phyloP scores from a whole-genome alignment of 2,888 invertebrate species.

The Rhagonycha fulva region DNA sequence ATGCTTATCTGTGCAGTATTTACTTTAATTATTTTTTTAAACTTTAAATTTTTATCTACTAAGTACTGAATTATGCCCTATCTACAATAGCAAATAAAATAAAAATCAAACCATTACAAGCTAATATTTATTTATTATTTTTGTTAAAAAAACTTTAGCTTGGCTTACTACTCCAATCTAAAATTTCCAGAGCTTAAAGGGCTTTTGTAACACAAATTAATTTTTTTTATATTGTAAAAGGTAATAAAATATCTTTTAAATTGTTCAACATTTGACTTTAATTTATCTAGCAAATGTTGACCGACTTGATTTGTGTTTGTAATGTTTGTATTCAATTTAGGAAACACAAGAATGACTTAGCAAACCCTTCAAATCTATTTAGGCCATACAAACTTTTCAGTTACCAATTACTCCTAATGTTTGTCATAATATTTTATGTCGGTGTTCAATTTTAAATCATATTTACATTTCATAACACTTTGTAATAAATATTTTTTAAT shows the following conservation, averaged over 20 bases:
- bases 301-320: background rate
- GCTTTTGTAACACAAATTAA: too few species aligned
- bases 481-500: too few species aligned
- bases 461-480: background rate
- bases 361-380: slow-evolving; percentile 5
- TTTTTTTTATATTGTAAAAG: too few species aligned
- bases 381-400: background rate
- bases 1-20: background rate
- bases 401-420: background rate
- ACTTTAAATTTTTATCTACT: background rate
- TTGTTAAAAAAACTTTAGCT: too few species aligned
- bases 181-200: too few species aligned
- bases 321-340: background rate
- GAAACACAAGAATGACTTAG: slow-evolving; percentile 3
- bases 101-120: too few species aligned
- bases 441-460: background rate
- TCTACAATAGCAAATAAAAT: too few species aligned
- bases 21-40: background rate
- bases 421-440: background rate
- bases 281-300: background rate
- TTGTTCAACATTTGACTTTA: background rate
- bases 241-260: background rate
- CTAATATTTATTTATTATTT: too few species aligned
- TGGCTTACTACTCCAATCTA: too few species aligned
- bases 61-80: too few species aligned